These are phyloP conservation scores for Schrankia costaestrigalis DNA, from an alignment of 2,888 invertebrate genomes.

Conservation along the genomic window DNA sequence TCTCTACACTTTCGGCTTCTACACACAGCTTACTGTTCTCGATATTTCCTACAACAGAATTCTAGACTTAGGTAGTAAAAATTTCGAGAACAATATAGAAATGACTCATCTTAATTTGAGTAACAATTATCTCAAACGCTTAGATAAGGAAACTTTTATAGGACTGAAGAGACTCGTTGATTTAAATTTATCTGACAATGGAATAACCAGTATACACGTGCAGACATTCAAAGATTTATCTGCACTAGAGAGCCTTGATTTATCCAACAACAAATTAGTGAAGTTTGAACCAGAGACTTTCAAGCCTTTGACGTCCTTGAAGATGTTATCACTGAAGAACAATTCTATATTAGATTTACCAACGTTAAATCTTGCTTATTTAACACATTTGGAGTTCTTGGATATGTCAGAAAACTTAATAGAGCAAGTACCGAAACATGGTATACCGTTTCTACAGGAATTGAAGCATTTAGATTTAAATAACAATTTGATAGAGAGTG, in stretches of 20 bases:
- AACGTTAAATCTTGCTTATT: slow-evolving; percentile 83
- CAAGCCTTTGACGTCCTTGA: slow-evolving; percentile 84
- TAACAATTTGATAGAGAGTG: slow-evolving; percentile 87
- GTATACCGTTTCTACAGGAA: slow-evolving; percentile 86
- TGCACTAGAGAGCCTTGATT: slow-evolving; percentile 86
- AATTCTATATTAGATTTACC: slow-evolving; percentile 91
- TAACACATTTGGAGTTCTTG: slow-evolving; percentile 85
- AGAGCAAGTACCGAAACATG: slow-evolving; percentile 85
- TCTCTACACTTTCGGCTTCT: slow-evolving; percentile 89
- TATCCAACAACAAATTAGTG: slow-evolving; percentile 88
- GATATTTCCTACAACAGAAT: slow-evolving; percentile 92
- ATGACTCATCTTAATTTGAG: slow-evolving; percentile 89
- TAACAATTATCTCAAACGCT: slow-evolving; percentile 85
- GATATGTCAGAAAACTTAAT: slow-evolving; percentile 91
- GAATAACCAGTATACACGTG: slow-evolving; percentile 85
- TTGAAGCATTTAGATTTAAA: slow-evolving; percentile 86
- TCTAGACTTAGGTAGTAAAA: slow-evolving; percentile 88
- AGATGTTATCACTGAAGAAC: slow-evolving; percentile 86
- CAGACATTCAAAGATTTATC: slow-evolving; percentile 90
- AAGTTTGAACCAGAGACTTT: slow-evolving; percentile 87
- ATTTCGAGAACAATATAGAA: slow-evolving; percentile 88
- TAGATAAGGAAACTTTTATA: slow-evolving; percentile 88
- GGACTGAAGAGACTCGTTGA: slow-evolving; percentile 84
- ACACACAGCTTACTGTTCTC: slow-evolving; percentile 88
- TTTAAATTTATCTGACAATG: slow-evolving; percentile 89